Evolutionary conservation across 2,888 invertebrate genomes (phyloP), one percentile per base, ranked within the genome.

Genomic region (Schizaphis graminum): DNA sequence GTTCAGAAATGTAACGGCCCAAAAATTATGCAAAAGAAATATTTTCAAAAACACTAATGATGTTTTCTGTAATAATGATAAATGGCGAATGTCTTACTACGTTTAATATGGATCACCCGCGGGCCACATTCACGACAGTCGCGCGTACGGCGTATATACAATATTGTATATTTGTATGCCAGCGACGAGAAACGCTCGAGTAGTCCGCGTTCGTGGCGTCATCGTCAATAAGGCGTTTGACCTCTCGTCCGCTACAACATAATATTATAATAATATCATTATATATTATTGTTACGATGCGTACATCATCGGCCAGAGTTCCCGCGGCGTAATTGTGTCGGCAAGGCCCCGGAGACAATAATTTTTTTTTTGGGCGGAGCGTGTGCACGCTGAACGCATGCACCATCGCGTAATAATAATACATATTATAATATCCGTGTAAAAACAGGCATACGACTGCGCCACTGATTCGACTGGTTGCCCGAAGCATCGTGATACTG

Each of bases 281-380:
- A 67, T n/a, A n/a, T 16, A 67, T 67, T n/a, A 67, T 61, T 61
- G 28, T 61, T 67, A 67, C 4, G n/a, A 67, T 11, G n/a, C 10
- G 57, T 61, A 28, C 61, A 61, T 67, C n/a, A n/a, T 67, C 67
- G n/a, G n/a, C n/a, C 57, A 84, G 84, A 41, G 56, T 85, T 91
- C 77, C 84, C 56, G 56, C 26, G 84, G 57, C 26, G 53, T 56
- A 56, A 77, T 91, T 49, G 67, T 35, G 10, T 91, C 91, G 84
- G 24, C 57, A 13, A n/a, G 16, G n/a, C 67, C 13, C 67, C 11
- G 57, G 85, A 86, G 85, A 91, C 85, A 57, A 44, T 85, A 67
- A 91, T 53, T 53, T 53, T 53, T 91, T 91, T 91, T 91, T 85
- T 86, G 85, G 91, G 91, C 47, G 91, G 85, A 91, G 85, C 67